phyloP scores from a whole-genome alignment of 2,797 vertebrate genomes.

The Schizopygopsis pylzovi region DNA sequence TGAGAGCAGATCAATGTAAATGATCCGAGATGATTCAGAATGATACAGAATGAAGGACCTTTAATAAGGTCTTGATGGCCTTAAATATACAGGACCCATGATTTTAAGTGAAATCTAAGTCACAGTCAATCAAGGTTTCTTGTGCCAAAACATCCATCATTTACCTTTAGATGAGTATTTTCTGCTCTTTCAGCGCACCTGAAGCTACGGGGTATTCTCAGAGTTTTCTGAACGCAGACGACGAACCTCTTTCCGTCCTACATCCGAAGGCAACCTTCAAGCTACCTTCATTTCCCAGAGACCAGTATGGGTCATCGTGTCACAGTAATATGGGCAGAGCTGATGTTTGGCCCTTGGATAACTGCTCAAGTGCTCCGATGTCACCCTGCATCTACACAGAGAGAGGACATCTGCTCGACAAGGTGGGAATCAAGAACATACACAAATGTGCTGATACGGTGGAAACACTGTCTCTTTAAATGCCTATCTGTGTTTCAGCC shows the following conservation, averaged over 20 bases:
- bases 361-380: constrained; percentile 62
- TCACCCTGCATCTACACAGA: constrained; percentile 69
- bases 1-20: constrained; percentile 65
- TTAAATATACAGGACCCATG: neutral
- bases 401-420: constrained; percentile 69
- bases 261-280: neutral
- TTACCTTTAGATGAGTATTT: neutral
- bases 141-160: neutral
- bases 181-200: neutral
- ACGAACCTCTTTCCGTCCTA: constrained; percentile 5
- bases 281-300: constrained; percentile 67
- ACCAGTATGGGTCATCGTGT: constrained; percentile 74
- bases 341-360: constrained; percentile 79
- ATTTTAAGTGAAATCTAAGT: neutral
- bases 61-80: neutral
- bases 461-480: neutral
- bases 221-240: constrained; percentile 28
- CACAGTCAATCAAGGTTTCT: neutral
- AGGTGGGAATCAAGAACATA: constrained; percentile 63
- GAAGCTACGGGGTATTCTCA: constrained; percentile 14
- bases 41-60: neutral
- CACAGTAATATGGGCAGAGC: constrained; percentile 81
- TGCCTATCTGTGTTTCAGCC: neutral
- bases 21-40: neutral
- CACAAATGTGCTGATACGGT: neutral